Conservation (phyloP, 2,888 invertebrate genomes). For the Synanthedon formicaeformis region DNA sequence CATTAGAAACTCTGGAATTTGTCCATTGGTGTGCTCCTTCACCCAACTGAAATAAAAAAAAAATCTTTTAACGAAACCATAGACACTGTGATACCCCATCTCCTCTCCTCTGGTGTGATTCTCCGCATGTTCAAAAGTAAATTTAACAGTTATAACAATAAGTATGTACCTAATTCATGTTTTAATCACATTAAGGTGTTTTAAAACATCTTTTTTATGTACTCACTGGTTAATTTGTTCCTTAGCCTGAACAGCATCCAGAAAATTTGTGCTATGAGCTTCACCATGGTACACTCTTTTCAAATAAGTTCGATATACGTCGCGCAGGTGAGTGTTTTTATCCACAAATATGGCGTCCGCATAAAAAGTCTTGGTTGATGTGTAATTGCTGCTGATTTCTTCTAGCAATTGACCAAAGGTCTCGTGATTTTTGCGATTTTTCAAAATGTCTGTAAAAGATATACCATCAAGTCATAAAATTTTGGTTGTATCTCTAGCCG, state of each 20-base stretch:
- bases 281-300: constrained; percentile 69
- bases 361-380: constrained; percentile 44
- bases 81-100: too few relatives aligned
- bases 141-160: too few relatives aligned
- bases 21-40: constrained; percentile 68
- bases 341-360: constrained; percentile 74
- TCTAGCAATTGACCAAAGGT: constrained; percentile 67
- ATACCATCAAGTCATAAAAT: too few relatives aligned
- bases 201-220: constrained; percentile 1
- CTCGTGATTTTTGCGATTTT: constrained; percentile 65
- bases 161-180: too few relatives aligned
- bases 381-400: constrained; percentile 23
- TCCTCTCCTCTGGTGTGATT: too few relatives aligned
- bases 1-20: constrained; percentile 71
- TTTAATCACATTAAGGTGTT: not conserved
- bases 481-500: too few relatives aligned
- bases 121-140: too few relatives aligned
- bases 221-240: constrained; percentile 66
- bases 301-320: constrained; percentile 64
- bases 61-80: too few relatives aligned
- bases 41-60: constrained; percentile 66
- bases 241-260: constrained; percentile 31
- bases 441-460: constrained; percentile 35
- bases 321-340: constrained; percentile 61
- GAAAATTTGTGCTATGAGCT: constrained; percentile 68